These are phyloP conservation scores for Sinelater perroti DNA, from an alignment of 2,888 invertebrate species.

Conservation along the genomic window DNA sequence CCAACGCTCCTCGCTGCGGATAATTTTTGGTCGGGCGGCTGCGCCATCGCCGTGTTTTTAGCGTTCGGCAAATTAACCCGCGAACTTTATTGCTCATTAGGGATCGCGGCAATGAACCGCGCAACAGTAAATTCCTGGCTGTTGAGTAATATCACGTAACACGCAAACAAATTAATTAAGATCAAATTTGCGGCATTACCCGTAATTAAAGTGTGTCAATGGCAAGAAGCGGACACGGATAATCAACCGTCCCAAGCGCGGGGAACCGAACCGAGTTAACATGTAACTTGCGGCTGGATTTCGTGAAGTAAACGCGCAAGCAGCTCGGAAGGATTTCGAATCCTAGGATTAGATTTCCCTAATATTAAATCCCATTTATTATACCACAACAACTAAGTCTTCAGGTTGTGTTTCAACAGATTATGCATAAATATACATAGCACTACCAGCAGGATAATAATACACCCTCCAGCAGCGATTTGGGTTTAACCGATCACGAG, in stretches of 20 bases:
- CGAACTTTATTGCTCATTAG: slow-evolving; percentile 12
- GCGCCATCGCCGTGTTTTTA: slow-evolving; percentile 7
- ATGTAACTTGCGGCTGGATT: slow-evolving; percentile 26
- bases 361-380: slow-evolving; percentile 33
- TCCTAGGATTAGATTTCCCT: slow-evolving; percentile 31
- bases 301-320: slow-evolving; percentile 24
- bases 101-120: slow-evolving; percentile 6
- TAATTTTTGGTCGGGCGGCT: not conserved
- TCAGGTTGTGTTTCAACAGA: slow-evolving; percentile 29
- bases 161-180: slow-evolving; percentile 11
- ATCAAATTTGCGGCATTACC: slow-evolving; percentile 1
- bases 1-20: not conserved
- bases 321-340: slow-evolving; percentile 27
- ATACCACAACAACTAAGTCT: slow-evolving; percentile 29
- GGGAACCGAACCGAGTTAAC: too few relatives aligned
- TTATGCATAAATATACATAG: slow-evolving; percentile 31
- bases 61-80: slow-evolving; percentile 10
- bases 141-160: slow-evolving; percentile 1
- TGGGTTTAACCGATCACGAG: not conserved
- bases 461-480: not conserved
- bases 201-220: slow-evolving; percentile 7
- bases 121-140: slow-evolving; percentile 13
- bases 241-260: too few relatives aligned
- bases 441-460: slow-evolving; percentile 8
- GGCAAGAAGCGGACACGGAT: not conserved